phyloP scores from a whole-genome alignment of 2,888 invertebrate genomes.

The Rutpela maculata region DNA sequence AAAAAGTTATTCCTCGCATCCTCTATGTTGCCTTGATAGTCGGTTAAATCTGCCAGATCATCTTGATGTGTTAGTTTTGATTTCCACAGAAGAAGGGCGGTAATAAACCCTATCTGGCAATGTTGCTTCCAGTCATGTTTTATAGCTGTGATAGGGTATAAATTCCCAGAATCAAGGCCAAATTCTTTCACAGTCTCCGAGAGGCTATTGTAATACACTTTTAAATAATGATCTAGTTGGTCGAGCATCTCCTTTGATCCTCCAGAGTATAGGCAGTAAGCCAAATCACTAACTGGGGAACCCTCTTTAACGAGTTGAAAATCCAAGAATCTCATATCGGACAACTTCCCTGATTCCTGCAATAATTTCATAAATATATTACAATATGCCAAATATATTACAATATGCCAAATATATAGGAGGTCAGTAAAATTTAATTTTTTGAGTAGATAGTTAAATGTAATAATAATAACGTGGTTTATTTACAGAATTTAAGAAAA shows the following conservation, averaged over 20 bases:
- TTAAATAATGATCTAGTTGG: slow-evolving; percentile 63
- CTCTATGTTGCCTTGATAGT: not conserved
- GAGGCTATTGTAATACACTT: slow-evolving; percentile 66
- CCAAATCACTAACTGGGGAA: slow-evolving; percentile 64
- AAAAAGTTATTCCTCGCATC: not conserved
- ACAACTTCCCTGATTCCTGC: slow-evolving; percentile 35
- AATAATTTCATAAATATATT: slow-evolving; percentile 19
- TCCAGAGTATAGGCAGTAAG: slow-evolving; percentile 68
- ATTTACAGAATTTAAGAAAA: no score
- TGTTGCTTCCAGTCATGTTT: slow-evolving; percentile 60
- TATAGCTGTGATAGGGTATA: slow-evolving; percentile 64
- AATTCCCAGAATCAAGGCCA: slow-evolving; percentile 58
- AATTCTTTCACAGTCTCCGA: slow-evolving; percentile 56
- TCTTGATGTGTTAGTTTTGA: not conserved
- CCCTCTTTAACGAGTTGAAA: slow-evolving; percentile 43
- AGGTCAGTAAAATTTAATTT: no score
- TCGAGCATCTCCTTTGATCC: slow-evolving; percentile 62
- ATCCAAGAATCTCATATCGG: slow-evolving; percentile 45
- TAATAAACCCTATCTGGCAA: slow-evolving; percentile 53
- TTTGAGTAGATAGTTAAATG: no score
- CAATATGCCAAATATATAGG: no score
- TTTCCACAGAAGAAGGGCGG: slow-evolving; percentile 26
- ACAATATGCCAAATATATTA: no score
- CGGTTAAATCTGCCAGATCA: not conserved
- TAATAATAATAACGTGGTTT: no score